Conservation (phyloP, 2,888 invertebrate genomes). For the Herminia tarsipennalis region DNA sequence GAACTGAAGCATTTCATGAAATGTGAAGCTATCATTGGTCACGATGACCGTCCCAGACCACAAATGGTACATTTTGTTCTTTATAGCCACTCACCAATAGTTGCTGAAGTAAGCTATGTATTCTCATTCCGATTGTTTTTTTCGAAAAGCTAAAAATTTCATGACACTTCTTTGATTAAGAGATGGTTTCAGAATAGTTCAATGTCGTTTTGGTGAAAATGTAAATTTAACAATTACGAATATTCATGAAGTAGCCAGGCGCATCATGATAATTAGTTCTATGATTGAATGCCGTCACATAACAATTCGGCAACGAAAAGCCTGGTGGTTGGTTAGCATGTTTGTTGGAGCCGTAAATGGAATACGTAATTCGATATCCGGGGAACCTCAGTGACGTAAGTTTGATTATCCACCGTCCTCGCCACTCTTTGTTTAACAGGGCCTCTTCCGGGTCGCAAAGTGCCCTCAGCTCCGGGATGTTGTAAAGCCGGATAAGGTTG, state of each 20-base stretch:
- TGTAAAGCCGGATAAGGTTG: conserved; percentile 56
- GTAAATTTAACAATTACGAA: too few relatives aligned
- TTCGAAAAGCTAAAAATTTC: too few relatives aligned
- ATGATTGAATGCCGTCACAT: too few relatives aligned
- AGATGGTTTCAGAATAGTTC: too few relatives aligned
- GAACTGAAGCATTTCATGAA: neutral
- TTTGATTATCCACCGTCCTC: conserved; percentile 49
- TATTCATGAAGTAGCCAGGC: too few relatives aligned
- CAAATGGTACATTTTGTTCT: neutral
- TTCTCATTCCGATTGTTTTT: too few relatives aligned
- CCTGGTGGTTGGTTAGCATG: neutral
- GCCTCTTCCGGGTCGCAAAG: conserved; percentile 59
- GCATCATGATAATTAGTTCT: too few relatives aligned
- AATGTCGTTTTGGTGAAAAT: too few relatives aligned
- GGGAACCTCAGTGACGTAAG: conserved; percentile 45
- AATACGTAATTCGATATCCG: conserved; percentile 8
- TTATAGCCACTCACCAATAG: too few relatives aligned
- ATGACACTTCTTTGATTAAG: too few relatives aligned
- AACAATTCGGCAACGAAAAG: too few relatives aligned
- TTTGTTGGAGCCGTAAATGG: neutral
- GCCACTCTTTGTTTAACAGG: conserved; percentile 54
- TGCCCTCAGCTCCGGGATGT: conserved; percentile 54
- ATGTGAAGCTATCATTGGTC: conserved; percentile 1
- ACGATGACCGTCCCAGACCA: neutral
- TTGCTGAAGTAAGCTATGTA: too few relatives aligned